Conservation (phyloP, 2,888 invertebrate species). For the Troglohyphantes excavatus region DNA sequence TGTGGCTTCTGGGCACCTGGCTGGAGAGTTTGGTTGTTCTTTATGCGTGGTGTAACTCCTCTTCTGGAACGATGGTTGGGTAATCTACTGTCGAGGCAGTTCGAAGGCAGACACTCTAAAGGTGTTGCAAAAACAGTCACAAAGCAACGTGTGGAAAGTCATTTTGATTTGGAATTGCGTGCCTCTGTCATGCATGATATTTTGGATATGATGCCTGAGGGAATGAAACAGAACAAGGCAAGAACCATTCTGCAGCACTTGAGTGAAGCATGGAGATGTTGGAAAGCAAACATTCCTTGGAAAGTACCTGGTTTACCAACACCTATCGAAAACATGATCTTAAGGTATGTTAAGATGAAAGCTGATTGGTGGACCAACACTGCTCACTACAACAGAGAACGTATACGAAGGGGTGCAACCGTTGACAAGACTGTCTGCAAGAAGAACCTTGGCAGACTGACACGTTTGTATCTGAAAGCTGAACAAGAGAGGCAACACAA, state of each 20-base stretch:
- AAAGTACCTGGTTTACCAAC: conserved; percentile 99
- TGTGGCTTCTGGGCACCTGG: conserved; percentile 99
- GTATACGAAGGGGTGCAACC: conserved; percentile 99
- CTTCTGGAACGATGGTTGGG: conserved; percentile 99
- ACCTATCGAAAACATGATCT: conserved; percentile 99
- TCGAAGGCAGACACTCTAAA: conserved; percentile 99
- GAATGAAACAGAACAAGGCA: conserved; percentile 99
- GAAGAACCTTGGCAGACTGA: conserved; percentile 99
- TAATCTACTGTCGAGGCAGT: conserved; percentile 98
- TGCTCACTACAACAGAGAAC: conserved; percentile 99
- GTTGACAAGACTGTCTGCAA: conserved; percentile 99
- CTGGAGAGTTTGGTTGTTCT: conserved; percentile 99
- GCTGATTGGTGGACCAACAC: conserved; percentile 99
- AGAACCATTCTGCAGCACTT: conserved; percentile 99
- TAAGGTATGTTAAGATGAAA: conserved; percentile 99
- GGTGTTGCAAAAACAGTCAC: conserved; percentile 99
- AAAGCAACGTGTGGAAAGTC: conserved; percentile 99
- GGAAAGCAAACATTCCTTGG: conserved; percentile 99
- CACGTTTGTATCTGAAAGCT: conserved; percentile 96
- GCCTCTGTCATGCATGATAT: conserved; percentile 97
- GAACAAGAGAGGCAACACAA: conserved; percentile 99
- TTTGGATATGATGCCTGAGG: conserved; percentile 99
- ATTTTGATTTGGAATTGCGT: conserved; percentile 98
- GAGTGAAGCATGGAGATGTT: conserved; percentile 99
- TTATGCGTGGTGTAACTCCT: conserved; percentile 99